phyloP scores from a whole-genome alignment of 2,113 vertebrate species.

The Hoplias malabaricus region DNA sequence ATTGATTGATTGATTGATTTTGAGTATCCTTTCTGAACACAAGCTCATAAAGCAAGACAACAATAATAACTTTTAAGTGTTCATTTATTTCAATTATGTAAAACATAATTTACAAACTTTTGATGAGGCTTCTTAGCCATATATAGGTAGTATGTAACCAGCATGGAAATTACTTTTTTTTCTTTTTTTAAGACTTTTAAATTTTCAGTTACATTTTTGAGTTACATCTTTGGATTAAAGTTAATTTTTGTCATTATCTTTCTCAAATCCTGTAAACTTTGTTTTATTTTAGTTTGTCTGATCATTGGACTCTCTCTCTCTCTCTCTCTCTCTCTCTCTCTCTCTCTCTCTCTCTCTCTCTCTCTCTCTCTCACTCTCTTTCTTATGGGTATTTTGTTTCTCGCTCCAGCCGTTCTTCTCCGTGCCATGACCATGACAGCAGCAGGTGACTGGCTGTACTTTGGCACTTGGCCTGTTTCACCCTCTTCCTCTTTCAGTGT shows the following conservation, averaged over 20 bases:
- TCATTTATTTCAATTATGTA: too few species aligned
- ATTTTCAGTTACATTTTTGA: not conserved
- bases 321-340: slow-evolving; percentile 61
- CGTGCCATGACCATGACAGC: slow-evolving; percentile 95
- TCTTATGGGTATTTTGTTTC: slow-evolving; percentile 81
- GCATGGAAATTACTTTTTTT: too few species aligned
- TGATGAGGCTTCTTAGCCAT: too few species aligned
- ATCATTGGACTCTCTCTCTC: slow-evolving; percentile 57
- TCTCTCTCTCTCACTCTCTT: slow-evolving; percentile 59
- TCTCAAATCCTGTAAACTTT: not conserved
- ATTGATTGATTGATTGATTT: too few species aligned
- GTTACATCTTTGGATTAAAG: not conserved
- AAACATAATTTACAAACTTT: too few species aligned
- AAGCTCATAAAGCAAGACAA: too few species aligned
- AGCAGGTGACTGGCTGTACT: slow-evolving; percentile 92
- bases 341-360: slow-evolving; percentile 50
- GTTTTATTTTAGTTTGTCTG: not conserved
- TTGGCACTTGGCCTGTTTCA: slow-evolving; percentile 64
- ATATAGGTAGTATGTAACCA: too few species aligned
- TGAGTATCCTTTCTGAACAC: too few species aligned
- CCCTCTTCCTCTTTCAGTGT: slow-evolving; percentile 42
- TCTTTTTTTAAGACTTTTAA: too few species aligned
- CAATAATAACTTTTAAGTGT: too few species aligned
- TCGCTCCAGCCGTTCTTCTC: slow-evolving; percentile 90
- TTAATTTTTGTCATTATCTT: not conserved